Conservation (phyloP, 2,888 invertebrate genomes). For the Metopia argyrocephala region DNA sequence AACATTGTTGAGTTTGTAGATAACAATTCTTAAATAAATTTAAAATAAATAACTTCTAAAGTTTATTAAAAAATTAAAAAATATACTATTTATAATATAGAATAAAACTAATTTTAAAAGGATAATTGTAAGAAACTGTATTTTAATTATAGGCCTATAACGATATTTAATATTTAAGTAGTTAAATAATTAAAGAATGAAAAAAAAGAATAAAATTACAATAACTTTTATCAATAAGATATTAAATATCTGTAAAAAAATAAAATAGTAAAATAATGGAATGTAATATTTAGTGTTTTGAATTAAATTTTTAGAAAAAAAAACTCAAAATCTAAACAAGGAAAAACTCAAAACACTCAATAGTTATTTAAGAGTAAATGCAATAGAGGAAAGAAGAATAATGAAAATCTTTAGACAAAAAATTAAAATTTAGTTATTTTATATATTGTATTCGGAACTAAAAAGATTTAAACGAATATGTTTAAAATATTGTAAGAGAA, state of each 20-base stretch:
- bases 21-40: constrained; percentile 26
- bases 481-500: constrained; percentile 13
- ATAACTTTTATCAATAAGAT: constrained; percentile 55
- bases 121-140: not conserved
- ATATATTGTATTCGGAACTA: too few species aligned
- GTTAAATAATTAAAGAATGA: constrained; percentile 3
- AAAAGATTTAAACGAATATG: constrained; percentile 14
- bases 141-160: not conserved
- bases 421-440: too few species aligned
- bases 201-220: not conserved
- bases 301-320: constrained; percentile 41
- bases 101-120: not conserved
- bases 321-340: not conserved
- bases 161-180: constrained; percentile 18
- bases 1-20: constrained; percentile 52
- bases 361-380: too few species aligned
- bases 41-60: constrained; percentile 48
- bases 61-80: constrained; percentile 18
- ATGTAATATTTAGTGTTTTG: constrained; percentile 48
- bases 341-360: not conserved
- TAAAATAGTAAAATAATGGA: not conserved
- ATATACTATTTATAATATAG: constrained; percentile 8
- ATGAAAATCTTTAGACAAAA: too few species aligned
- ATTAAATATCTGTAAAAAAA: constrained; percentile 59
- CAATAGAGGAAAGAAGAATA: too few species aligned